Conservation (phyloP, 2,113 vertebrate genomes). For the Enhydra lutris region DNA sequence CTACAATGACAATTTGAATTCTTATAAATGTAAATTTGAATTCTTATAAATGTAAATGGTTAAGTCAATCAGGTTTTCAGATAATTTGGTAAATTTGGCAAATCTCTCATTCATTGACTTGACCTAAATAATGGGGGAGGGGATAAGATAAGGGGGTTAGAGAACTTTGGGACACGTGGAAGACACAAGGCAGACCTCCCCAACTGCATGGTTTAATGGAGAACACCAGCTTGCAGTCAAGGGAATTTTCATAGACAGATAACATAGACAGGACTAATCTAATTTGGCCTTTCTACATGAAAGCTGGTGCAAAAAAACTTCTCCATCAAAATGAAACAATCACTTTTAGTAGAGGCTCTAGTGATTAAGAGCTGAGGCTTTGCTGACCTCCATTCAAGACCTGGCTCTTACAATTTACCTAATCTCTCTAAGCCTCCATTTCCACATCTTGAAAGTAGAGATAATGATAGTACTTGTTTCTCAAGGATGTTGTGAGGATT, state of each 20-base stretch:
- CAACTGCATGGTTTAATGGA: neutral
- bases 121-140: neutral
- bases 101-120: neutral
- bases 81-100: neutral
- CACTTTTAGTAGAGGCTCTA: neutral
- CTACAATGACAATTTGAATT: neutral
- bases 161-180: neutral
- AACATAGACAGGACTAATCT: neutral
- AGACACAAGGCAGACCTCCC: neutral
- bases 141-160: neutral
- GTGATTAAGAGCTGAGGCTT: neutral
- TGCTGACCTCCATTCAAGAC: slow-evolving; percentile 14
- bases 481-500: neutral
- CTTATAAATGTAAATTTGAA: neutral
- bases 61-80: neutral
- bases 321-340: neutral
- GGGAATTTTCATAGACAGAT: neutral
- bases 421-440: neutral
- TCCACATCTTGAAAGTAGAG: neutral
- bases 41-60: neutral
- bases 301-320: neutral
- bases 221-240: neutral
- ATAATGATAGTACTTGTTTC: neutral
- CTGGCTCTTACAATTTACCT: neutral
- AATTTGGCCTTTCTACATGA: neutral